Evolutionary conservation across 2,113 vertebrate genomes (phyloP).

Genomic region (Centropus bengalensis): DNA sequence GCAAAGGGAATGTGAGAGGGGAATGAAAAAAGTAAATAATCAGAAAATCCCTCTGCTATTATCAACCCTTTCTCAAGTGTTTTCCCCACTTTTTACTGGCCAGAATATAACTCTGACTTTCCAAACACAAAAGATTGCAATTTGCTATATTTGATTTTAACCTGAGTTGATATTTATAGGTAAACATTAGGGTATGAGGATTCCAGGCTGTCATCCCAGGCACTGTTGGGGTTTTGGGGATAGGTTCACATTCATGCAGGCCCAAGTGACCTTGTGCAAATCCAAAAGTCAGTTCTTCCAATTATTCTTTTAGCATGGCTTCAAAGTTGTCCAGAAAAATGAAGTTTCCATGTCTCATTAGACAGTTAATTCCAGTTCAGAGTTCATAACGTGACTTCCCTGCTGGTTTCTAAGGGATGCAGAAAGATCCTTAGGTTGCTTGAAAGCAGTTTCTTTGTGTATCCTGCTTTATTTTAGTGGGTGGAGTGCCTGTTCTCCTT

Average conservation of each 20-base stretch:
- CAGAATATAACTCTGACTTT: conserved; percentile 69
- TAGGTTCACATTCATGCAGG: conserved; percentile 2
- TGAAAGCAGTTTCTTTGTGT: not conserved
- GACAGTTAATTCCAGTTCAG: not conserved
- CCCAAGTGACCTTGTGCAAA: not conserved
- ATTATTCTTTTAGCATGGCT: not conserved
- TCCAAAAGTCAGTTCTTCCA: not conserved
- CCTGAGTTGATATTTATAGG: conserved; percentile 71
- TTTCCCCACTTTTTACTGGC: conserved; percentile 64
- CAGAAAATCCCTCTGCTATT: conserved; percentile 63
- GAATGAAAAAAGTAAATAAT: conserved; percentile 40
- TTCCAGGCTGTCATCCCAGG: conserved; percentile 48
- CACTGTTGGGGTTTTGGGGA: conserved; percentile 44
- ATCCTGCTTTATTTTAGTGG: not conserved
- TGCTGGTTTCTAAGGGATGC: not conserved
- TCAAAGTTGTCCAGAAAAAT: not conserved
- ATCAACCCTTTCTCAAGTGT: conserved; percentile 41
- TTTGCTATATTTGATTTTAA: conserved; percentile 68
- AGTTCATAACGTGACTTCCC: not conserved
- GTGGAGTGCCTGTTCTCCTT: not conserved
- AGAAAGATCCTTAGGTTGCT: not conserved
- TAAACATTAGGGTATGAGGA: conserved; percentile 67
- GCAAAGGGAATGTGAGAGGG: not conserved
- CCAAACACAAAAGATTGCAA: conserved; percentile 66
- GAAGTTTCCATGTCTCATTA: not conserved